Percentiles rank a stretch among this genome's conserved stretches.
Conservation (phyloP, 2,797 vertebrate genomes). For the Cirrhinus mrigala region DNA sequence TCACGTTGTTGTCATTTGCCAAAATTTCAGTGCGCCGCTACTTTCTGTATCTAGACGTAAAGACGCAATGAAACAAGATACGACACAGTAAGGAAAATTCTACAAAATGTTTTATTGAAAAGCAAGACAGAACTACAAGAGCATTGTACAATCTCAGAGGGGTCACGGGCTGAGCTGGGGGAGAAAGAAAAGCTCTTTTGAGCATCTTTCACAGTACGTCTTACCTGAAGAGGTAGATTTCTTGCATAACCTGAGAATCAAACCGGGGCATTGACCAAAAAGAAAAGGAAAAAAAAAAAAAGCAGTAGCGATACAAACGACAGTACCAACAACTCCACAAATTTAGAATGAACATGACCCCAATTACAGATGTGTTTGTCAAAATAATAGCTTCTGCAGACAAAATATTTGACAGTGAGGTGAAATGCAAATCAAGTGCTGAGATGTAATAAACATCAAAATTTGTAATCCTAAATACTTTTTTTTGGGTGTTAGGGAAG, state of each 20-base stretch:
- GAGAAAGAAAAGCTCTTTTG: conserved; percentile 86
- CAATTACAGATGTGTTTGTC: conserved; percentile 4
- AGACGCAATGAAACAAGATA: neutral
- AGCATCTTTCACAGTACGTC: conserved; percentile 90
- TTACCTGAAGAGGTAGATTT: conserved; percentile 96
- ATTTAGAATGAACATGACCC: conserved; percentile 5
- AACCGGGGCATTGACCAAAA: conserved; percentile 80
- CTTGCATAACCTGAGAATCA: conserved; percentile 93
- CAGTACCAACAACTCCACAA: conserved; percentile 25
- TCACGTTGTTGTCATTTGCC: no score
- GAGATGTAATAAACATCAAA: neutral
- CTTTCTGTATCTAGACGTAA: neutral
- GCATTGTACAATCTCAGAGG: conserved; percentile 84
- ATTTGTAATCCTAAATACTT: neutral
- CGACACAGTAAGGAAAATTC: conserved; percentile 76
- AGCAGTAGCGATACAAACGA: conserved; percentile 40
- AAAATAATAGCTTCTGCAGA: conserved; percentile 6
- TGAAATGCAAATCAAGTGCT: neutral
- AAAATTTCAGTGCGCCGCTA: neutral
- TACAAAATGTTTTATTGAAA: conserved; percentile 97
- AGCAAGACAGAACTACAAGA: conserved; percentile 88
- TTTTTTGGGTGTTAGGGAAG: no score
- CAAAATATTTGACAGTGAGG: neutral
- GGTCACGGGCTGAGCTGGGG: conserved; percentile 73
- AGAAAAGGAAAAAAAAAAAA: conserved; percentile 45